Conservation (phyloP, 2,797 vertebrate genomes). For the Tragopan temminckii region DNA sequence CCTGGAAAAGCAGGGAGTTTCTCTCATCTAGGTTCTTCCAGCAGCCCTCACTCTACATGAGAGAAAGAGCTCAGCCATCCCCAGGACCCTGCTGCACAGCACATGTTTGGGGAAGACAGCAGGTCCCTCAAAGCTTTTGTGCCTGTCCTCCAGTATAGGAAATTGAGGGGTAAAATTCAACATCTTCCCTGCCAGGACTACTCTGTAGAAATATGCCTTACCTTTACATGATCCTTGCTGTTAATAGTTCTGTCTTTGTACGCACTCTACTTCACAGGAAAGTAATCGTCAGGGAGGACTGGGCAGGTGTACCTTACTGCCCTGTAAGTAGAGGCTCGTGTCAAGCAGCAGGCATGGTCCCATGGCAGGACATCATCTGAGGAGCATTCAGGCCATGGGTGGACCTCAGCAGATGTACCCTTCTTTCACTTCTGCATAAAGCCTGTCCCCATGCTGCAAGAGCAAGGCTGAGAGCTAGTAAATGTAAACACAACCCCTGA, state of each 20-base stretch:
- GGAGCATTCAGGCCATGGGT: not conserved
- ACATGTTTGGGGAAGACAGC: rapidly evolving
- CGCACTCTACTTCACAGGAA: not conserved
- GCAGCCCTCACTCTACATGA: not conserved
- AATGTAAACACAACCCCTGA: not conserved
- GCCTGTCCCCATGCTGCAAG: not conserved
- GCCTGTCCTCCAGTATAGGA: not conserved
- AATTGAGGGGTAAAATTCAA: not conserved
- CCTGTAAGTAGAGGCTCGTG: not conserved
- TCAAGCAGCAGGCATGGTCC: not conserved
- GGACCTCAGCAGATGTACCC: not conserved
- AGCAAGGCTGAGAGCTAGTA: not conserved
- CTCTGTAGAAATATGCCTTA: not conserved
- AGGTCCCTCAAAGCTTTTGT: not conserved
- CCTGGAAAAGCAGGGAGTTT: not conserved
- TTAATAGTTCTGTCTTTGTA: not conserved
- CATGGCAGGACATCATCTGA: rapidly evolving
- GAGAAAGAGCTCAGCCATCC: not conserved
- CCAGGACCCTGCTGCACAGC: not conserved
- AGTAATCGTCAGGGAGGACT: rapidly evolving
- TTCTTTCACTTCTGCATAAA: not conserved
- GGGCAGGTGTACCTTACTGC: not conserved
- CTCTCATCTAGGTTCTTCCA: not conserved
- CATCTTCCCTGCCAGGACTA: not conserved
- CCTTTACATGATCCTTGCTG: not conserved